Evolutionary conservation across 2,113 vertebrate genomes (phyloP), one percentile per base, ranked within the genome.

Genomic region (Rafetus swinhoei): DNA sequence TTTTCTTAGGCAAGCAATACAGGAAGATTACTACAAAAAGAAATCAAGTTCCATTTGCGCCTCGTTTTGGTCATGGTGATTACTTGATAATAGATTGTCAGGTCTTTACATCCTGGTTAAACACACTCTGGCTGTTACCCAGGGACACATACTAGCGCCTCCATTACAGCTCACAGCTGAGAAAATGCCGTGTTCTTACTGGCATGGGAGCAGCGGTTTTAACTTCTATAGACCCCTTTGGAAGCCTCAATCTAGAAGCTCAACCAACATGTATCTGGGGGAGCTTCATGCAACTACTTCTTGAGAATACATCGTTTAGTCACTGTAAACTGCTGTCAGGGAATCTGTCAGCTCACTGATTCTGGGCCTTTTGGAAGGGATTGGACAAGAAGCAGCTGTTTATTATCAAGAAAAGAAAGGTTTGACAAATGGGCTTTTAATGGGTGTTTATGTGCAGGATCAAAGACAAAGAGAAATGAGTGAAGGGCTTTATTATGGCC

Each of bases 61-160:
- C 84, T 88, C 3, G 76, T 80, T 59, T 86, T 24, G 57, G 15
- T 32, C 9, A 0, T 14, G 14, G 39, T 2, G 52, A 45, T 56
- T 91, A 55, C 65, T 50, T 57, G 65, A 59, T 25, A 76, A 82
- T 14, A 1, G 2, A 4, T 45, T 11, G 15, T 45, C n/a, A 45
- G 25, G 65, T 10, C 50, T 32, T 27, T 7, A 4, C 56, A 62
- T 35, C 55, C n/a, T 56, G 45, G 56, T 29, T 50, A 57, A 62
- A 52, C 8, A 0, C 4, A 8, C 79, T 76, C 11, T 55, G 79
- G 32, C 50, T 25, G 55, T 25, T 52, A 2, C 10, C n/a, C 2
- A 35, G 11, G n/a, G 15, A 56, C 6, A 2, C 21, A n/a, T 7
- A 0, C 9, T 3, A 9, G 5, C 3, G 52, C 10, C 80, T 22